Evolutionary conservation across 2,113 vertebrate genomes (phyloP), one percentile per base, ranked within the genome.

Genomic region (Zingel zingel): DNA sequence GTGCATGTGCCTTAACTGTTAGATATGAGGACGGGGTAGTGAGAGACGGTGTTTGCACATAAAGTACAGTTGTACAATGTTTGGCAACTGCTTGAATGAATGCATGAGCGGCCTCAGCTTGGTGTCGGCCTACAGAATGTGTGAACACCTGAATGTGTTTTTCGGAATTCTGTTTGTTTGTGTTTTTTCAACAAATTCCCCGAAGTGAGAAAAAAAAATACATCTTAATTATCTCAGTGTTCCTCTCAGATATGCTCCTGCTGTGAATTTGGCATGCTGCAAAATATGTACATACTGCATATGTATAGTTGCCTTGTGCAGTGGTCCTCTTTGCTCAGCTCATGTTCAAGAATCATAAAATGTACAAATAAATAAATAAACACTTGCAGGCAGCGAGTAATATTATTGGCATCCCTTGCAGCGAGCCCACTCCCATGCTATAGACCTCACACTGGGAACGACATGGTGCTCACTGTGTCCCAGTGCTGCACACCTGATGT

Each of bases 41-140:
- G 64, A 59, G 72, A 59, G 76, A 69, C 5, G 1, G 61, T 48
- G 74, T 81, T 74, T 76, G 81, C 86, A 79, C 85, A 88, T 74
- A 70, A 90, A 85, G 68, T 78, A 64, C 64, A 36, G 83, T 21
- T n/a, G n/a, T n/a, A n/a, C n/a, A n/a, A 77, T 76, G 76, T 86
- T 86, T 81, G 81, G 82, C 78, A n/a, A 82, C 66, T 4, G 4
- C 64, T 90, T 92, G 88, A 91, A 93, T 91, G 80, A 88, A 92
- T 91, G 91, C 86, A 93, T 91, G 90, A 92, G 88, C 16, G 48
- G 70, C 27, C 74, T 4, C 33, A 0, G 77, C 79, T 54, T 11
- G 79, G 74, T 15, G 19, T 74, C n/a, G 30, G 80, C 39, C 65
- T 43, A 11, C 75, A 71, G 86, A 88, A 87, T 66, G 71, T 87